Evolutionary conservation across 2,113 vertebrate species (phyloP).

Genomic region (Anarrhichthys ocellatus): DNA sequence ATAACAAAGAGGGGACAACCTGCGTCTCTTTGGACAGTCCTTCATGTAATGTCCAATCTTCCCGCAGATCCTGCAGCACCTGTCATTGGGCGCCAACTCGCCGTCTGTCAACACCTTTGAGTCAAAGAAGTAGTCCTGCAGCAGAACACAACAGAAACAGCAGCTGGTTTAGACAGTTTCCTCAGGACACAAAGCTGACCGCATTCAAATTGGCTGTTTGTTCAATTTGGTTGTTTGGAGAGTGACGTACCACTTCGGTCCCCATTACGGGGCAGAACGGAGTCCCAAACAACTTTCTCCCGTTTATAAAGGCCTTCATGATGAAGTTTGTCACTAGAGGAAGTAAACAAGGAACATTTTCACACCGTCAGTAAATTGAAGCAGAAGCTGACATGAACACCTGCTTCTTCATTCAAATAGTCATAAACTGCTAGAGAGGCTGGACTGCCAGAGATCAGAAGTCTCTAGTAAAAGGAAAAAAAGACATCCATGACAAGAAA

Average conservation of each 20-base stretch:
- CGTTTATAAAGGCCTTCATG: constrained; percentile 99
- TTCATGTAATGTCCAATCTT: constrained; percentile 99
- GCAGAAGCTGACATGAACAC: background rate
- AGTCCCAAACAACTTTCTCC: constrained; percentile 95
- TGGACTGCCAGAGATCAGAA: background rate
- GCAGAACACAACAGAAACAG: background rate
- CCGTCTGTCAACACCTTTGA: constrained; percentile 97
- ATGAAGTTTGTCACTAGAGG: constrained; percentile 98
- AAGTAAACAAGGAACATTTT: background rate
- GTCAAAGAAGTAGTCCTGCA: constrained; percentile 97
- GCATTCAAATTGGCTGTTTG: background rate
- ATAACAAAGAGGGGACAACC: constrained; percentile 77
- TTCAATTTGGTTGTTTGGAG: too few relatives aligned
- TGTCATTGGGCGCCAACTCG: constrained; percentile 96
- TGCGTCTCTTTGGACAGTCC: constrained; percentile 97
- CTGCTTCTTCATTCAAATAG: background rate
- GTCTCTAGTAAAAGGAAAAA: background rate
- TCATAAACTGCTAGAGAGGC: background rate
- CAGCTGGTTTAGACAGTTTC: background rate
- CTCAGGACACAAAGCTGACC: background rate
- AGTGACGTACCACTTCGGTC: constrained; percentile 90
- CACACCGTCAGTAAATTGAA: background rate
- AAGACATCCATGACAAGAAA: background rate
- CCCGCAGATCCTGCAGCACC: constrained; percentile 97
- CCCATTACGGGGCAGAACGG: constrained; percentile 92